Base-by-base conservation (phyloP, 2,797 vertebrate genomes). In the Ptychadena robeensis region DNA sequence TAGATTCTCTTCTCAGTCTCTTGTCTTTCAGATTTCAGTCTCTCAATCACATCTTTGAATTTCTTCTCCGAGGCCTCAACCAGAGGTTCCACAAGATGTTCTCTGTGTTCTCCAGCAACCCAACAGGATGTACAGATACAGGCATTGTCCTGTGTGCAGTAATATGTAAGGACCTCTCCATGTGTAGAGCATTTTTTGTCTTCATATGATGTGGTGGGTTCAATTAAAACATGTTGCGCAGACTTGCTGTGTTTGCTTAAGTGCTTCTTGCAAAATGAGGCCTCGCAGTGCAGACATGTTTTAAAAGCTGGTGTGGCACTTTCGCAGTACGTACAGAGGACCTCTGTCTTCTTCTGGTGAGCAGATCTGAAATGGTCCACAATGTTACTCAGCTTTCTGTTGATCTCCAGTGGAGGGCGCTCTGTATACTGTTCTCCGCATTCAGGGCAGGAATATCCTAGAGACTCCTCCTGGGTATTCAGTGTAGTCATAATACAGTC, bases 291-390 rank as follows among this genome's bases (percentile, higher is more conserved):
- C 40, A 44, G 40, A 14, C 40, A 77, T 4, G 63, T 32, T 32
- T 77, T 76, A 25, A 28, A 25, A 31, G 63, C 92, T 0, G 27
- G 74, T n/a, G 32, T 37, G 44, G 25, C 8, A 66, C 35, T 30
- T 4, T 68, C 66, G 11, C 93, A 94, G 28, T 91, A 86, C 81
- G 92, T 92, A 0, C 92, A 93, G 22, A 78, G 34, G 32, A 90
- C 79, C 2, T 31, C 11, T 4, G 1, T 5, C 4, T 61, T 25
- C 30, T 85, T 59, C 2, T 53, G 53, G 0, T 74, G 48, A 2
- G 85, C 66, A 9, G 88, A 89, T 28, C 64, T 73, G 82, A 92
- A 94, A 15, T 31, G 30, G 22, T 93, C 90, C 0, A 92, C 86
- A 57, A 94, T 94, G 80, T 82, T 81, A 44, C 70, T 2, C 71